Conservation (phyloP, 2,113 vertebrate genomes). For the Nestor notabilis region DNA sequence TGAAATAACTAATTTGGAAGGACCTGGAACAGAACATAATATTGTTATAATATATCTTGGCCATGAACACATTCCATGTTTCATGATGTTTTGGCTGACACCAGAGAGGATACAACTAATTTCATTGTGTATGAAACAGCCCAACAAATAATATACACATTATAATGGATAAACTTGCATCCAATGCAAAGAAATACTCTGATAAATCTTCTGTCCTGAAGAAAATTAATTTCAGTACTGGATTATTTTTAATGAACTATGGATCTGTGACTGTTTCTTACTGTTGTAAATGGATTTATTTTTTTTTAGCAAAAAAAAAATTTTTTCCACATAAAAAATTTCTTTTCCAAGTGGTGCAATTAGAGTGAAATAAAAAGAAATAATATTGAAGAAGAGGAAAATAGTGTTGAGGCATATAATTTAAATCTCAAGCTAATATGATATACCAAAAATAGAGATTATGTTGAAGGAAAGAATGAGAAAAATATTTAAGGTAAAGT, state of each 20-base stretch:
- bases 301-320: background rate
- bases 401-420: background rate
- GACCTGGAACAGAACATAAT: background rate
- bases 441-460: background rate
- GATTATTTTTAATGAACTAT: background rate
- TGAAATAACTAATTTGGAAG: background rate
- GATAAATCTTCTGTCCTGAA: background rate
- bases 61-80: background rate
- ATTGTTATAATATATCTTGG: background rate
- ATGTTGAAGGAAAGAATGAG: background rate
- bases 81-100: background rate
- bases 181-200: background rate
- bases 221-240: background rate
- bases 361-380: background rate
- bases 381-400: background rate
- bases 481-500: background rate
- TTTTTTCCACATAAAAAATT: no score
- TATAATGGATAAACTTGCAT: background rate
- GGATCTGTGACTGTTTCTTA: background rate
- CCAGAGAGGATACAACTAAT: background rate
- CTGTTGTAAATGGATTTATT: background rate
- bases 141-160: background rate
- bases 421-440: background rate
- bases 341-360: background rate
- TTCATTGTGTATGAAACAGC: background rate